Conservation (phyloP, 2,888 invertebrate species). For the Scrobipalpa atriplicella region DNA sequence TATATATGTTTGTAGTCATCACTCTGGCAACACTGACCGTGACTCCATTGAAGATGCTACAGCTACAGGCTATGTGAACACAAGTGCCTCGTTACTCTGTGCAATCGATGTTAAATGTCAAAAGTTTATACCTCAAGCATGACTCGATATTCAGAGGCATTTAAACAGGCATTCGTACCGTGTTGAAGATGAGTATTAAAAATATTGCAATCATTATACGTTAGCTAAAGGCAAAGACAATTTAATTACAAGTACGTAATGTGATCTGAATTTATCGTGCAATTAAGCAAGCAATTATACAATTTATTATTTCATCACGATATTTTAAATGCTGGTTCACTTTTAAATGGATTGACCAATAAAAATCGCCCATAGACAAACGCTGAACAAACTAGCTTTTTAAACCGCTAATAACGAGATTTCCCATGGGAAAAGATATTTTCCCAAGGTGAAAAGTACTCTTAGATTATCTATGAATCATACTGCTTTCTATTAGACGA, state of each 20-base stretch:
- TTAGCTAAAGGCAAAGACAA: not conserved
- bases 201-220: constrained; percentile 3
- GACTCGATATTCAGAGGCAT: not conserved
- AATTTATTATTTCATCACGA: not conserved
- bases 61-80: not conserved
- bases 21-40: constrained; percentile 11
- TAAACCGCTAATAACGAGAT: too few relatives aligned
- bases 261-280: not conserved
- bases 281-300: not conserved
- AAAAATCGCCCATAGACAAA: not conserved
- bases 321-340: not conserved
- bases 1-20: not conserved
- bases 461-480: too few relatives aligned
- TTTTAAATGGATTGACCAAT: not conserved
- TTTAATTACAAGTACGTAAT: not conserved
- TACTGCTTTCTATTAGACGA: too few relatives aligned
- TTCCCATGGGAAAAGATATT: too few relatives aligned
- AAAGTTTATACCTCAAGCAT: constrained; percentile 22
- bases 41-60: constrained; percentile 19
- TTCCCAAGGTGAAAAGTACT: too few relatives aligned
- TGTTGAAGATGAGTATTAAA: not conserved
- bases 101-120: constrained; percentile 30
- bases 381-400: not conserved
- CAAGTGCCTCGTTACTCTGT: constrained; percentile 20
- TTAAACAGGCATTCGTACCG: not conserved